A percentile compares a stretch with the other conserved stretches of the same genome.
phyloP scores from a whole-genome alignment of 2,888 invertebrate genomes.

The Calameuta pallipes region DNA sequence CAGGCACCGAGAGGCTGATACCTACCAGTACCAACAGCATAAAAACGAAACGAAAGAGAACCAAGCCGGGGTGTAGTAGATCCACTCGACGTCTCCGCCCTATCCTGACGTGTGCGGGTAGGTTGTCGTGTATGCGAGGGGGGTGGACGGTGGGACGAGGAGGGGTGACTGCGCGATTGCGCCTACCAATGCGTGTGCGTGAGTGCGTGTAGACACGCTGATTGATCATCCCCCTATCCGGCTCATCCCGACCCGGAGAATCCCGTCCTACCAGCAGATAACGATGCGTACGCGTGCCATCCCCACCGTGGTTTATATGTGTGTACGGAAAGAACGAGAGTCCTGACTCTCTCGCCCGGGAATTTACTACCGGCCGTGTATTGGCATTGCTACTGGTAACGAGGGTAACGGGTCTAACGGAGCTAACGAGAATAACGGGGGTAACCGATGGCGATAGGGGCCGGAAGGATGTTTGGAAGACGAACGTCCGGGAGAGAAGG shows the following conservation, averaged over 20 bases:
- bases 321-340: not conserved
- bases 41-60: slow-evolving; percentile 26
- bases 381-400: slow-evolving; percentile 10
- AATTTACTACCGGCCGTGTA: not conserved
- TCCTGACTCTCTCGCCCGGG: not conserved
- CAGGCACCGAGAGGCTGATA: slow-evolving; percentile 20
- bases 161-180: not conserved
- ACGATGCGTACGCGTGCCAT: slow-evolving; percentile 57
- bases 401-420: slow-evolving; percentile 10
- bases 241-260: slow-evolving; percentile 19
- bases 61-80: slow-evolving; percentile 12
- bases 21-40: slow-evolving; percentile 12
- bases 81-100: slow-evolving; percentile 27
- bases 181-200: slow-evolving; percentile 12
- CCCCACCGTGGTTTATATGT: not conserved
- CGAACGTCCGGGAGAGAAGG: slow-evolving; percentile 24
- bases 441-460: slow-evolving; percentile 28
- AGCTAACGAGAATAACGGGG: slow-evolving; percentile 8
- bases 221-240: slow-evolving; percentile 50
- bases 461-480: slow-evolving; percentile 43
- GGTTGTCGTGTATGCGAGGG: too few species aligned
- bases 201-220: slow-evolving; percentile 35
- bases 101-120: slow-evolving; percentile 22
- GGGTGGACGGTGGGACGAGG: too few species aligned
- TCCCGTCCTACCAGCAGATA: slow-evolving; percentile 39